phyloP scores from a whole-genome alignment of 1,140 invertebrate genomes.

The Hormaphis cornu region DNA sequence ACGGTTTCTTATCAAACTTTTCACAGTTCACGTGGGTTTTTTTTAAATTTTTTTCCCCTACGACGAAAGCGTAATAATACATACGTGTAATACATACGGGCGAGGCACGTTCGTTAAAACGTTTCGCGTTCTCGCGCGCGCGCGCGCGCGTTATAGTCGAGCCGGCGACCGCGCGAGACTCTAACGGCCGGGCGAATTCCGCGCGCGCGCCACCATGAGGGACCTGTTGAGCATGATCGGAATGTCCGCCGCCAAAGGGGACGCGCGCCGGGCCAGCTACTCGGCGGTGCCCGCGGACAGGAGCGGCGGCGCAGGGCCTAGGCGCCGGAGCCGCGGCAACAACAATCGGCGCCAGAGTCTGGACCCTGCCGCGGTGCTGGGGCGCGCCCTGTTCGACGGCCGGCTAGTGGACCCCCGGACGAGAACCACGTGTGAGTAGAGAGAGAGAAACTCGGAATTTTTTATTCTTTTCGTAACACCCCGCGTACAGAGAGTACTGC shows the following conservation, averaged over 20 bases:
- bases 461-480: too few species aligned
- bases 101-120: too few species aligned
- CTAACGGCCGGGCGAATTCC: too few species aligned
- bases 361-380: slow-evolving; percentile 7
- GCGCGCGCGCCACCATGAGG: not conserved
- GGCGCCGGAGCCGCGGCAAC: not conserved
- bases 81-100: too few species aligned
- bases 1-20: too few species aligned
- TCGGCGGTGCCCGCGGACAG: not conserved
- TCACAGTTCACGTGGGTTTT: too few species aligned
- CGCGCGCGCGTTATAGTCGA: too few species aligned
- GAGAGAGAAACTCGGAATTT: not conserved
- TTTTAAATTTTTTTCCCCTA: too few species aligned
- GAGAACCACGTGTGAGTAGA: not conserved
- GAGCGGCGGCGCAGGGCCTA: not conserved
- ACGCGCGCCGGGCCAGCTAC: not conserved
- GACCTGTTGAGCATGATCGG: not conserved
- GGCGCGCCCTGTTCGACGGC: not conserved
- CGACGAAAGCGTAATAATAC: too few species aligned
- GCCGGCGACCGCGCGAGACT: too few species aligned
- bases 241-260: not conserved
- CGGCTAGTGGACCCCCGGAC: not conserved
- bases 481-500: too few species aligned
- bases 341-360: slow-evolving; percentile 1
- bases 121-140: not conserved